Evolutionary conservation across 2,797 vertebrate genomes (phyloP), one percentile per base, ranked within the genome.

Genomic region (Chaetophractus vellerosus): DNA sequence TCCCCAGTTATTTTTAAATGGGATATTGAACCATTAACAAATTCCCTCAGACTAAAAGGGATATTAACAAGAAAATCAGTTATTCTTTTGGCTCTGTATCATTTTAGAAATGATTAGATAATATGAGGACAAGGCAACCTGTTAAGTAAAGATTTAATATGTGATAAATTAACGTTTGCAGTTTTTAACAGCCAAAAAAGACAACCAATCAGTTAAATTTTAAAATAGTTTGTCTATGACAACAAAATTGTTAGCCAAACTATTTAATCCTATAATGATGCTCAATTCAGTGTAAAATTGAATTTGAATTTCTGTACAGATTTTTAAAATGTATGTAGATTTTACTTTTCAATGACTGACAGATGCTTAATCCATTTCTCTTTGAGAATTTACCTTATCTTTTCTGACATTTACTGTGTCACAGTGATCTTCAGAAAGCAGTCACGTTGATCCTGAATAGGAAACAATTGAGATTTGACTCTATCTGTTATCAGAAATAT

Each of bases 381-480:
- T 95, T 68, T n/a, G 6, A 96, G 55, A 57, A 69, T 92, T 50
- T 81, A 24, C 31, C 24, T 90, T 55, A 66, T 63, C 24, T 87
- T 90, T 96, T 79, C 55, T 83, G 48, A 57, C 61, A 89, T 45
- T 55, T 71, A 28, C 66, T 48, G 15, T 96, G 90, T 97, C 96
- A 87, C 63, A 45, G 41, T 91, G 88, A 91, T 96, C 91, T 95
- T 96, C 21, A 57, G 45, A 78, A 93, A 83, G 28, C 50, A 94
- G 31, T 89, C 79, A 94, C 76, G 90, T 87, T 87, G 93, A 81
- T 91, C 71, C 26, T 87, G 36, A 93, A 0, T 2, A 83, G 19
- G 86, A 75, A 96, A 88, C 38, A 76, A 86, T 9, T 45, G 59
- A 87, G 11, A 41, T 18, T 66, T 19, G 8, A 76, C 63, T 96